These are phyloP conservation scores for Seriola quinqueradiata DNA, from an alignment of 2,113 vertebrate genomes.

Conservation along the genomic window DNA sequence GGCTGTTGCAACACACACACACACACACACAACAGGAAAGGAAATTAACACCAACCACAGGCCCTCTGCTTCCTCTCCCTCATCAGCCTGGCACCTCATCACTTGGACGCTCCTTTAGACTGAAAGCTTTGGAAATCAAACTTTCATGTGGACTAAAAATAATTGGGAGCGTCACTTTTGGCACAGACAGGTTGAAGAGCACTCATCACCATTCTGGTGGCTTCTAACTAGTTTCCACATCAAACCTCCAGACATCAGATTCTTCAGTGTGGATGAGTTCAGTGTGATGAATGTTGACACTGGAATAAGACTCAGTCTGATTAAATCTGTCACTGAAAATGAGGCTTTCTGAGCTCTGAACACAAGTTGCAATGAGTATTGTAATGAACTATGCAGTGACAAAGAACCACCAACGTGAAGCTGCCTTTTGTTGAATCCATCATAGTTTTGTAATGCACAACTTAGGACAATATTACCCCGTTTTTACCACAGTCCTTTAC, in stretches of 20 bases:
- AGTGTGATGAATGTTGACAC: background rate
- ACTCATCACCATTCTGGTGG: background rate
- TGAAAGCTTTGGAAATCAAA: background rate
- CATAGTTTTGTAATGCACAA: no score
- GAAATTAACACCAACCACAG: background rate
- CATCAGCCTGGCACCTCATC: conserved; percentile 6
- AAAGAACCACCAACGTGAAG: no score
- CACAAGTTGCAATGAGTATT: no score
- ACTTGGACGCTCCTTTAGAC: background rate
- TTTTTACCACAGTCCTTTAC: no score
- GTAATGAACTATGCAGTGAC: no score
- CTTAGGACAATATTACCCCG: no score
- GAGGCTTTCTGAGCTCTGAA: background rate
- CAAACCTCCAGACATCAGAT: background rate
- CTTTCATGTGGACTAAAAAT: background rate
- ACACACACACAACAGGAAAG: no score
- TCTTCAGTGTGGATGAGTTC: background rate
- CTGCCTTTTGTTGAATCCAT: no score
- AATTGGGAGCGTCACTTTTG: background rate
- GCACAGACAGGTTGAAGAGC: background rate
- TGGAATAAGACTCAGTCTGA: background rate
- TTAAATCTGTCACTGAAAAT: background rate
- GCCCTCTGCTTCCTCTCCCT: conserved; percentile 1
- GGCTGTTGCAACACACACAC: background rate
- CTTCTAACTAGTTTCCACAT: background rate